Evolutionary conservation across 1,140 invertebrate genomes (phyloP).

Genomic region (Drosophila bocki): DNA sequence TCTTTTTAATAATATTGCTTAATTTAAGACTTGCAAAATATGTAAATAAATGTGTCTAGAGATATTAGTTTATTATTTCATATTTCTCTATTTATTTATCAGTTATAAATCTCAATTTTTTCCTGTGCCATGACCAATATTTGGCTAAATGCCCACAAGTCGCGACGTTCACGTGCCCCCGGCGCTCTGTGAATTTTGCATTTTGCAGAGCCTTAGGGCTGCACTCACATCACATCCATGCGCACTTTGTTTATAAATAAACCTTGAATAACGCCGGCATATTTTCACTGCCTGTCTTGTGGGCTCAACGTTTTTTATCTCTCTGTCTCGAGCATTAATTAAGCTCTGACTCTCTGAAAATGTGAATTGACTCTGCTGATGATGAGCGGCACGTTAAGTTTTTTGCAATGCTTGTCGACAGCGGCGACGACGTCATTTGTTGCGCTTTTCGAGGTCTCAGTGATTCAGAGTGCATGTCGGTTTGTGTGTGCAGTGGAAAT

Average conservation of each 20-base stretch:
- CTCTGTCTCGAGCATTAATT: constrained; percentile 28
- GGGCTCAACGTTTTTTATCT: constrained; percentile 25
- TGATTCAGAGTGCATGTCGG: constrained; percentile 24
- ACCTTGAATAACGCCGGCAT: constrained; percentile 67
- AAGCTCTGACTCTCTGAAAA: constrained; percentile 33
- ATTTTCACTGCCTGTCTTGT: constrained; percentile 31
- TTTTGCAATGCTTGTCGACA: constrained; percentile 8
- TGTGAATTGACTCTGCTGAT: constrained; percentile 1
- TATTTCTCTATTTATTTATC: background rate
- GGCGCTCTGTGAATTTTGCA: constrained; percentile 43
- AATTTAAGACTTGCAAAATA: background rate
- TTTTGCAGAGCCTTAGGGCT: constrained; percentile 32
- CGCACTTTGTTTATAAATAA: constrained; percentile 78
- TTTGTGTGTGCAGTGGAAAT: constrained; percentile 26
- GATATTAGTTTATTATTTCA: too few relatives aligned
- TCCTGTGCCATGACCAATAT: constrained; percentile 18
- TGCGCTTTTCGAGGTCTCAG: constrained; percentile 40
- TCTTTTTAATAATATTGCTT: background rate
- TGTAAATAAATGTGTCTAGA: too few relatives aligned
- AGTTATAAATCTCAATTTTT: background rate
- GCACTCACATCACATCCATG: constrained; percentile 28
- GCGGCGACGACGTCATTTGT: constrained; percentile 36
- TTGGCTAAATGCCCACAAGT: constrained; percentile 60
- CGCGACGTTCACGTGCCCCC: constrained; percentile 60
- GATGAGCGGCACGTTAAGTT: constrained; percentile 6